Base-by-base conservation (phyloP, 2,113 vertebrate genomes). In the Strigops habroptila region DNA sequence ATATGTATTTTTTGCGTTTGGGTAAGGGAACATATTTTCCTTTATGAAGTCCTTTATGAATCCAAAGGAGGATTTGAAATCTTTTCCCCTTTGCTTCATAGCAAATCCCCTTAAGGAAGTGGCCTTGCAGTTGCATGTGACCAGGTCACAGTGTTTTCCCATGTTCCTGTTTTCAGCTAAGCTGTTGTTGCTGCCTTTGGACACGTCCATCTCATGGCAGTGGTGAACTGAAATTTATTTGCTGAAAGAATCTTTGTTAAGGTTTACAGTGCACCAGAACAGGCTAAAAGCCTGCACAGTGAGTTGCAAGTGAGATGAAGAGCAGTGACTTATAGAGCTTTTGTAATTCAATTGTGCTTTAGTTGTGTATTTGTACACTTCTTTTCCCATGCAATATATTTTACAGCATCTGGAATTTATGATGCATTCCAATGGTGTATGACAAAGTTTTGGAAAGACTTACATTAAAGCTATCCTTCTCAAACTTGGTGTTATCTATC, bases 271-370 rank as follows among this genome's bases (percentile, higher is more conserved):
- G 77, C 83, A 64, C 49, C 4, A 14, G 51, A 62, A 46, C 27
- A 69, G 62, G 46, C 44, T 41, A 43, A 79, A 71, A 90, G 39
- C 44, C 67, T 73, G 43, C 67, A 44, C 62, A 10, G 31, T 31
- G 48, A 64, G 30, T 53, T 33, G 62, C 46, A 51, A 39, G 75
- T 57, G 82, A 85, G 85, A 76, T 76, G 70, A 85, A 80, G 51
- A 81, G n/a, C 59, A 65, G 79, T 49, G 80, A 93, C 31, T 80
- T 76, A 39, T 0, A 76, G 37, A 95, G 75, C 70, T 88, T 94
- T 80, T n/a, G 41, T 88, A 90, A 95, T 90, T 57, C 86, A 80
- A 16, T 90, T 86, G 25, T 80, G 41, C 75, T 95, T 85, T 6
- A 48, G 48, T 44, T 52, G 71, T 69, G 71, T 64, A 41, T 86